phyloP scores from a whole-genome alignment of 2,113 vertebrate genomes.

The Tylochromis polylepis region DNA sequence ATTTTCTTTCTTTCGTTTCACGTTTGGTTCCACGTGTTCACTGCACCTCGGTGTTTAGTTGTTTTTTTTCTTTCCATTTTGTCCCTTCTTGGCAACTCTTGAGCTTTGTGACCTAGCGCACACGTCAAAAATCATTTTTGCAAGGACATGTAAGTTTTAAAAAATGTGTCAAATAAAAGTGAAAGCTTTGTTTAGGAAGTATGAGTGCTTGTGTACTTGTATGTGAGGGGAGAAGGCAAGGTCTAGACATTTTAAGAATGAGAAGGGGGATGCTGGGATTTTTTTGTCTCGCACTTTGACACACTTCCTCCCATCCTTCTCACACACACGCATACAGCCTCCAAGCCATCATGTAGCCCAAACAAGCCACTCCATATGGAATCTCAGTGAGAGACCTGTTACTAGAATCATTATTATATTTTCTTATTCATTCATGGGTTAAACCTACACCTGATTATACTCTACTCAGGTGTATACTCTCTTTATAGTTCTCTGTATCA shows the following conservation, averaged over 20 bases:
- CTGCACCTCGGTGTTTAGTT: neutral
- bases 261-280: neutral
- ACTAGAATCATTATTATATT: neutral
- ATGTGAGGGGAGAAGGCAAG: neutral
- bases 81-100: neutral
- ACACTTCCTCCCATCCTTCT: no score
- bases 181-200: neutral
- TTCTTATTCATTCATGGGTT: neutral
- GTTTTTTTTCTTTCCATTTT: neutral
- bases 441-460: neutral
- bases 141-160: neutral
- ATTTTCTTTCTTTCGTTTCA: neutral
- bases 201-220: neutral
- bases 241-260: neutral
- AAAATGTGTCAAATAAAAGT: neutral
- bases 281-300: no score
- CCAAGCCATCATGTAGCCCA: neutral
- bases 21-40: neutral
- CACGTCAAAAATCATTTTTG: neutral
- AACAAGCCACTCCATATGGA: neutral
- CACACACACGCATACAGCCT: neutral
- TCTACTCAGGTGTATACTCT: neutral
- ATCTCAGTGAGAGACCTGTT: neutral
- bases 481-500: neutral
- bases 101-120: rapidly evolving